Evolutionary conservation across 2,888 invertebrate species (phyloP).

Genomic region (Ashinkailepas kermadecensis): DNA sequence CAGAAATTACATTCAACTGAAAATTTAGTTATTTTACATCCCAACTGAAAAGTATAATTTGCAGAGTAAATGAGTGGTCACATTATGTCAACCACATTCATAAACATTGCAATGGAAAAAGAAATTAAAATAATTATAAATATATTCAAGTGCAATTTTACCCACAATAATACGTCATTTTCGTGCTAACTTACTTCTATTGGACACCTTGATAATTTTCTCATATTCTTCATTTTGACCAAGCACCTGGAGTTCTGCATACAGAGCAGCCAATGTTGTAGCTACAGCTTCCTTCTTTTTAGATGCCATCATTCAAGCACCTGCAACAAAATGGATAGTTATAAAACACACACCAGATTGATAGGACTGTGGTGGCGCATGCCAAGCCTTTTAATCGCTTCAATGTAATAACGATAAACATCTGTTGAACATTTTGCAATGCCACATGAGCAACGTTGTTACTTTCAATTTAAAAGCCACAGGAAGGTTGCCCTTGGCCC

Average conservation of each 20-base stretch:
- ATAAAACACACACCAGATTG: too few species aligned
- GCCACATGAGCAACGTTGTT: too few species aligned
- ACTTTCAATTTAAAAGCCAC: too few species aligned
- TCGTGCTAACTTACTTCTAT: constrained; percentile 30
- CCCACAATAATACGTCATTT: neutral
- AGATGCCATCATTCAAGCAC: neutral
- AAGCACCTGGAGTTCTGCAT: constrained; percentile 30
- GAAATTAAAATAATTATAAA: neutral
- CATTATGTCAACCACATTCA: neutral
- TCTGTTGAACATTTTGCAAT: too few species aligned
- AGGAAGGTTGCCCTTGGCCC: too few species aligned
- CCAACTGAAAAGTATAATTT: neutral
- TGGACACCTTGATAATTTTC: constrained; percentile 31
- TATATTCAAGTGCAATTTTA: neutral
- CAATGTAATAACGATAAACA: too few species aligned
- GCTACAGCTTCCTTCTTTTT: neutral
- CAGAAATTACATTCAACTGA: too few species aligned
- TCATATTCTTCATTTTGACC: constrained; percentile 30
- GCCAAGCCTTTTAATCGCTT: too few species aligned
- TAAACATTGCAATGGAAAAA: neutral
- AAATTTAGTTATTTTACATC: too few species aligned
- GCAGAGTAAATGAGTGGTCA: too few species aligned
- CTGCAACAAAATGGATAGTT: neutral
- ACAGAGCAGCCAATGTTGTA: constrained; percentile 25
- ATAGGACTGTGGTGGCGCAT: too few species aligned